Evolutionary conservation across 2,888 invertebrate species (phyloP).

Genomic region (Callinectes sapidus): DNA sequence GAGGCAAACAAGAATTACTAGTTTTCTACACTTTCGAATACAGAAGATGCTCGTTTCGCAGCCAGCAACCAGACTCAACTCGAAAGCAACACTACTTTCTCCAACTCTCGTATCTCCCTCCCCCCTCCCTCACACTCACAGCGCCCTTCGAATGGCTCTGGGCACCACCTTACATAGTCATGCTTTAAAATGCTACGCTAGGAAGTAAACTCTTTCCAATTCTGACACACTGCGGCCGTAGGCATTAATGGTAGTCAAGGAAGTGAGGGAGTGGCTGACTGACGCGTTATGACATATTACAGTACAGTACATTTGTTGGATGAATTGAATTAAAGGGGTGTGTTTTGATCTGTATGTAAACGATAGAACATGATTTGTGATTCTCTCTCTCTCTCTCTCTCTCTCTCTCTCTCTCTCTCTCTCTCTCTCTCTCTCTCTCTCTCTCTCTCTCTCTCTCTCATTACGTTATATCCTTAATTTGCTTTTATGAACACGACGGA

Average conservation of each 20-base stretch:
- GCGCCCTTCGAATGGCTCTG: not conserved
- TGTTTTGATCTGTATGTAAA: too few species aligned
- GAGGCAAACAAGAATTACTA: not conserved
- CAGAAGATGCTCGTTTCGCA: not conserved
- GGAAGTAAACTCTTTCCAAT: too few species aligned
- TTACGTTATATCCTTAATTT: not conserved
- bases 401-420: constrained; percentile 22
- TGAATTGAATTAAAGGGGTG: too few species aligned
- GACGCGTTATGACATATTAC: too few species aligned
- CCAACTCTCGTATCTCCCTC: not conserved
- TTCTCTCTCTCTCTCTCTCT: constrained; percentile 39
- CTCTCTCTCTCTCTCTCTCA: not conserved
- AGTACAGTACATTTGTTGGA: too few species aligned
- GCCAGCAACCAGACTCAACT: not conserved
- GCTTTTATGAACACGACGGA: too few species aligned
- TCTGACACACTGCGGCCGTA: not conserved
- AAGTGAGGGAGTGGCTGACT: not conserved
- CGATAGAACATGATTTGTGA: too few species aligned
- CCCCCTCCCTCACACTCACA: not conserved
- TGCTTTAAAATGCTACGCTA: not conserved
- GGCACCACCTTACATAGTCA: not conserved
- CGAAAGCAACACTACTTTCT: constrained; percentile 9
- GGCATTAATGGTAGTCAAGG: not conserved
- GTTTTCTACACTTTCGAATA: constrained; percentile 21
- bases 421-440: not conserved